Percentiles rank a stretch among this genome's conserved stretches.
phyloP scores from a whole-genome alignment of 1,140 invertebrate genomes.

The Bombus haemorrhoidalis region DNA sequence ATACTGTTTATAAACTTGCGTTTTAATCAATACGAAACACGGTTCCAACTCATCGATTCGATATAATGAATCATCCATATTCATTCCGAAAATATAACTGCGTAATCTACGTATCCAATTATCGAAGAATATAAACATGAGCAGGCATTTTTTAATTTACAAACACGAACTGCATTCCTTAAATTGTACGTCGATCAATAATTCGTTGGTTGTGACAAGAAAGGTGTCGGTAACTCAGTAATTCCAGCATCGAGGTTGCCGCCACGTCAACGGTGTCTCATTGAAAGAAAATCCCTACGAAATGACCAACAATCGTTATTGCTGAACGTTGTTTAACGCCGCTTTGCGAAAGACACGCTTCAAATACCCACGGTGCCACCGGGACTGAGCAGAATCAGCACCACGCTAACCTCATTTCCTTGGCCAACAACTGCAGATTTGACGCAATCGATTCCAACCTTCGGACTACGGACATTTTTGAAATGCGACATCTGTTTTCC shows the following conservation, averaged over 20 bases:
- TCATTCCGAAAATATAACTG: not conserved
- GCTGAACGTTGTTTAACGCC: not conserved
- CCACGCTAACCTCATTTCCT: not conserved
- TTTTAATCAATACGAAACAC: not conserved
- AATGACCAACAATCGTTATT: not conserved
- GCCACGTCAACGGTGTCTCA: not conserved
- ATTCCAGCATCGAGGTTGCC: not conserved
- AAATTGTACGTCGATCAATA: not conserved
- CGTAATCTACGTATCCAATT: too few species aligned
- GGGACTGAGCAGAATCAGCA: conserved; percentile 12
- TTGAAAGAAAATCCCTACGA: not conserved
- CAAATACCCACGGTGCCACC: not conserved
- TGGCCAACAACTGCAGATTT: not conserved
- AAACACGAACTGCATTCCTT: not conserved
- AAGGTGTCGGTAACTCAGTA: not conserved
- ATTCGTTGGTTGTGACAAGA: not conserved
- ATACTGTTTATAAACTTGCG: not conserved
- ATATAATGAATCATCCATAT: not conserved
- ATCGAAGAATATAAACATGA: not conserved
- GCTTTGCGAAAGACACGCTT: conserved; percentile 1
- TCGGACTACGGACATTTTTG: not conserved
- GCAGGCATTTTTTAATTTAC: not conserved
- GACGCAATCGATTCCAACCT: conserved; percentile 9
- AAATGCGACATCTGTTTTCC: not conserved
- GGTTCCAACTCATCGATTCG: not conserved